A percentile compares a stretch with the other conserved stretches of the same genome.
Conservation (phyloP, 2,888 invertebrate species). For the Dryocosmus kuriphilus region DNA sequence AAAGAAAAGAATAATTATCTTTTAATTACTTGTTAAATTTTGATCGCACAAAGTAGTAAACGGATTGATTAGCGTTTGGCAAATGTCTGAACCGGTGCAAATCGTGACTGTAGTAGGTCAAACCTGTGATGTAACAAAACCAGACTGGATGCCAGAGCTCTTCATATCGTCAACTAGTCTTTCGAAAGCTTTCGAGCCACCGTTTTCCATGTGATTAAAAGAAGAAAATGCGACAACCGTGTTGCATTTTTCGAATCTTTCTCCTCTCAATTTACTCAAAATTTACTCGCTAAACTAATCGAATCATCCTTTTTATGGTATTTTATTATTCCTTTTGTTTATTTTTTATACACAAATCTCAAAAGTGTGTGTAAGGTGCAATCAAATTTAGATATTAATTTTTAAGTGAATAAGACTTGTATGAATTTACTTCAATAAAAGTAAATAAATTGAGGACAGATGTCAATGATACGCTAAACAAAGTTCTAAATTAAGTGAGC, state of each 20-base stretch:
- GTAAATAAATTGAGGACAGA: background rate
- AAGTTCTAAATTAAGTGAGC: background rate
- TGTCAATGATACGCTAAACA: background rate
- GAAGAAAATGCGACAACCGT: background rate
- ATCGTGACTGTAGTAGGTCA: slow-evolving; percentile 42
- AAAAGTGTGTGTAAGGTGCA: slow-evolving; percentile 17
- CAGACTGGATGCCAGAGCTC: slow-evolving; percentile 44
- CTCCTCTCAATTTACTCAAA: slow-evolving; percentile 18
- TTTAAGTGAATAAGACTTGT: background rate
- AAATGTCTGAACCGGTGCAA: slow-evolving; percentile 39
- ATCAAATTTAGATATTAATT: background rate
- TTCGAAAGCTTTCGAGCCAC: slow-evolving; percentile 44
- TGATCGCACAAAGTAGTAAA: background rate
- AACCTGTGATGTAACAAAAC: slow-evolving; percentile 50
- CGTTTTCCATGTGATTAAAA: slow-evolving; percentile 15
- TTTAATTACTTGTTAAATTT: background rate
- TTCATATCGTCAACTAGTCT: slow-evolving; percentile 52
- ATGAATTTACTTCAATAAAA: too few species aligned
- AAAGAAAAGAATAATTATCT: background rate
- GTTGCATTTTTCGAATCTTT: background rate
- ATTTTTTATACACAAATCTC: background rate
- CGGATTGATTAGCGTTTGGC: slow-evolving; percentile 47
- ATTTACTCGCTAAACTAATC: background rate
- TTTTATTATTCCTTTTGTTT: background rate
- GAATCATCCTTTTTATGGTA: background rate